Conservation (phyloP, 1,140 invertebrate species). For the Caligus rogercresseyi region DNA sequence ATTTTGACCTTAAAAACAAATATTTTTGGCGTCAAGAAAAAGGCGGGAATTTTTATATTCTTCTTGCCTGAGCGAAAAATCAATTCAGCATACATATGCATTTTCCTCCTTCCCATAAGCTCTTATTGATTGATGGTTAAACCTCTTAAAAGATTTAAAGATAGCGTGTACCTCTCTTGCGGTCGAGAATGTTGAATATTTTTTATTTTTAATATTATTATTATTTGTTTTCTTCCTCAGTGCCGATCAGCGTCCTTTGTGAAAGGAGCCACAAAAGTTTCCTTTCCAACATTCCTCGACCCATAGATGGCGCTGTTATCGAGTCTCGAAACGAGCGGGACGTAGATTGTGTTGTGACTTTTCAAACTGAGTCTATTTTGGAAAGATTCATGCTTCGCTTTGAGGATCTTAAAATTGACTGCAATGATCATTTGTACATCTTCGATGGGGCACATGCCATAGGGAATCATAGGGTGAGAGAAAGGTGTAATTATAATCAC, state of each 20-base stretch:
- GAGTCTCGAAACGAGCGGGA: slow-evolving; percentile 70
- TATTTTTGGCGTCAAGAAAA: background rate
- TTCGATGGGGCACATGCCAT: slow-evolving; percentile 78
- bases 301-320: slow-evolving; percentile 72
- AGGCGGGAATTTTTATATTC: too few relatives aligned
- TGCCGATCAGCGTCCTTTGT: slow-evolving; percentile 15
- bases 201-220: background rate
- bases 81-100: too few relatives aligned
- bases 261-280: slow-evolving; percentile 63
- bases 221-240: background rate
- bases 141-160: too few relatives aligned
- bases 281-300: slow-evolving; percentile 61
- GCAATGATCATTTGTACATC: slow-evolving; percentile 78
- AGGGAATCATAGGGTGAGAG: slow-evolving; percentile 56
- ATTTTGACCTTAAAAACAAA: background rate
- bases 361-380: slow-evolving; percentile 77
- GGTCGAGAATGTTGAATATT: too few relatives aligned
- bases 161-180: too few relatives aligned
- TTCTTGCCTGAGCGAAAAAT: too few relatives aligned
- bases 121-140: too few relatives aligned
- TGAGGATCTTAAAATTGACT: slow-evolving; percentile 57
- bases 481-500: background rate
- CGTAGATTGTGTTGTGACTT: slow-evolving; percentile 72
- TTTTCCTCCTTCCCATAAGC: too few relatives aligned
- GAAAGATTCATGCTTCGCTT: slow-evolving; percentile 83